Evolutionary conservation across 2,888 invertebrate genomes (phyloP).

Genomic region (Eristalis arbustorum): DNA sequence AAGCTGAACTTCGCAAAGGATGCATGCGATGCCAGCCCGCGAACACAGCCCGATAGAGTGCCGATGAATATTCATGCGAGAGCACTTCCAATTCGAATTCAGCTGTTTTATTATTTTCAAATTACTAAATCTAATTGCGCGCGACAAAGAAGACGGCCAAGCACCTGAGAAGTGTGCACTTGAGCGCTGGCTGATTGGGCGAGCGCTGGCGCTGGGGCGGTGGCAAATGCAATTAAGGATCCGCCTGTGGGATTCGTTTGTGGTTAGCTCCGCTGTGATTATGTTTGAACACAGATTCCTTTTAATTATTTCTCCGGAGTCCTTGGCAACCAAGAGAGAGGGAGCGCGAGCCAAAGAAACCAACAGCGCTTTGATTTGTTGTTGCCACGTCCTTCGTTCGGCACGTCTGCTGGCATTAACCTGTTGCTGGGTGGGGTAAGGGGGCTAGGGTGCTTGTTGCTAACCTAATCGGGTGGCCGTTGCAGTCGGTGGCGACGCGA

Average conservation of each 20-base stretch:
- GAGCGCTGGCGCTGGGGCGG: background rate
- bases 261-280: conserved; percentile 27
- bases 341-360: background rate
- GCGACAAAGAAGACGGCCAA: background rate
- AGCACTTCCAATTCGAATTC: conserved; percentile 56
- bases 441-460: conserved; percentile 29
- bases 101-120: conserved; percentile 49
- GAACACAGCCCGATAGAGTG: conserved; percentile 15
- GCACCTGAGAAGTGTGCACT: background rate
- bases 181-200: background rate
- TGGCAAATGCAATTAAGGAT: conserved; percentile 33
- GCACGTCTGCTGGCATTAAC: conserved; percentile 17
- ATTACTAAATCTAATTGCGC: conserved; percentile 37
- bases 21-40: background rate
- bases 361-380: conserved; percentile 12
- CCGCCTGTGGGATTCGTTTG: background rate
- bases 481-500: conserved; percentile 1
- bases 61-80: conserved; percentile 60
- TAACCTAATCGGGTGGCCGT: conserved; percentile 28
- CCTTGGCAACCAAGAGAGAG: background rate
- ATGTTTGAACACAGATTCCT: conserved; percentile 31
- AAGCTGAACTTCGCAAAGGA: background rate
- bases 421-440: conserved; percentile 21
- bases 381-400: conserved; percentile 13
- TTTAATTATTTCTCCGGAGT: conserved; percentile 37